These are phyloP conservation scores for Chrysocyon brachyurus DNA, from an alignment of 2,797 vertebrate species.

Conservation along the genomic window DNA sequence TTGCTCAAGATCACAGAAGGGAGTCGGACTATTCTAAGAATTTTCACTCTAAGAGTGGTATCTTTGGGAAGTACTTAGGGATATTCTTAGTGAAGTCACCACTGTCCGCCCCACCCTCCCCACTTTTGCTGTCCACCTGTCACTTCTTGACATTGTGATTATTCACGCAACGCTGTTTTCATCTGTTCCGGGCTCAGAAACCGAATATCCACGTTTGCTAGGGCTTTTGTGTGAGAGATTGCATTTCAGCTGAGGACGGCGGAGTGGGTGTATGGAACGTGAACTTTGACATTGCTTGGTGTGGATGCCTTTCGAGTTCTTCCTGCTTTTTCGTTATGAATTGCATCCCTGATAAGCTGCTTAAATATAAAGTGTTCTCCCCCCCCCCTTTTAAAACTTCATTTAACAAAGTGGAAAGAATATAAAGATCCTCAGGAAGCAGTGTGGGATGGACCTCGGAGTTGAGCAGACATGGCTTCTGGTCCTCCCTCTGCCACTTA, in stretches of 20 bases:
- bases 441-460: neutral
- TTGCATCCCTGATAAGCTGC: neutral
- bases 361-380: neutral
- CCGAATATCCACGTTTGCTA: neutral
- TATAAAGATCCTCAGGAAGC: neutral
- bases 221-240: neutral
- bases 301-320: neutral
- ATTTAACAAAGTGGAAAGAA: neutral
- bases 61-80: neutral
- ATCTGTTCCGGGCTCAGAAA: slow-evolving; percentile 18
- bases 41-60: neutral
- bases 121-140: slow-evolving; percentile 56
- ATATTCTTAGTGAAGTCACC: neutral
- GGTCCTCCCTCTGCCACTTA: neutral
- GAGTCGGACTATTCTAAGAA: slow-evolving; percentile 23
- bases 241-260: neutral
- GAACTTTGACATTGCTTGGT: neutral
- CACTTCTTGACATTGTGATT: slow-evolving; percentile 32
- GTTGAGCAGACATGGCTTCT: neutral
- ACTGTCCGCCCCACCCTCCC: neutral
- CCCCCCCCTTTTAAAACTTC: neutral
- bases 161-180: neutral
- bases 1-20: neutral
- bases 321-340: neutral
- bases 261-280: neutral